Evolutionary conservation across 2,113 vertebrate genomes (phyloP), one percentile per base, ranked within the genome.

Genomic region (Orycteropus afer): DNA sequence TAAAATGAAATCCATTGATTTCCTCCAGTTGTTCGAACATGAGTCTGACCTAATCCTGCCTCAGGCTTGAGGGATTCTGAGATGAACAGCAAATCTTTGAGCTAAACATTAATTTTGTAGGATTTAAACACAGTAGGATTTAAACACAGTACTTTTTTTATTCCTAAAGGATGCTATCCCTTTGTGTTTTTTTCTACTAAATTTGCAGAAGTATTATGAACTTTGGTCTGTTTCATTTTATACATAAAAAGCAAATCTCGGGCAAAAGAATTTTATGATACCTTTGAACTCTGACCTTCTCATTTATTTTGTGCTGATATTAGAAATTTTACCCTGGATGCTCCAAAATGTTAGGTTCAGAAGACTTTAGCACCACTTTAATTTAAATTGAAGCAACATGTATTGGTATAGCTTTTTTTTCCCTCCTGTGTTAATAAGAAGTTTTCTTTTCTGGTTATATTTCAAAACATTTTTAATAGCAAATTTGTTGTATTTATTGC

Each of bases 1-100:
- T 99, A 98, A 98, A 98, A 96, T 98, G 97, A 98, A 98, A 98
- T 97, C 98, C 98, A 99, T 99, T 98, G 98, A 99, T 99, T 99
- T 99, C 98, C 97, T 98, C 97, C 97, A 98, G 98, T 99, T 98
- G 98, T 98, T 98, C 97, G 98, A 98, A 98, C 98, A 98, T 55
- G 97, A 98, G 90, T 97, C 98, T 98, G 98, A 98, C 96, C 98
- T 99, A 98, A 98, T 99, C 98, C 98, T 98, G 98, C 98, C 98
- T 98, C 97, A 86, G 98, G 98, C 98, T 98, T 97, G 97, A 97
- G 97, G 77, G 86, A 79, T 97, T 96, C 95, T 94, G 95, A 98
- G 98, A 98, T 98, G 98, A 98, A 96, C 97, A 98, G 97, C 97
- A 98, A 98, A 98, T 98, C 98, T 98, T 98, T 98, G 98, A 98